Base-by-base conservation (phyloP, 2,797 vertebrate species). In the Protosalanx chinensis region DNA sequence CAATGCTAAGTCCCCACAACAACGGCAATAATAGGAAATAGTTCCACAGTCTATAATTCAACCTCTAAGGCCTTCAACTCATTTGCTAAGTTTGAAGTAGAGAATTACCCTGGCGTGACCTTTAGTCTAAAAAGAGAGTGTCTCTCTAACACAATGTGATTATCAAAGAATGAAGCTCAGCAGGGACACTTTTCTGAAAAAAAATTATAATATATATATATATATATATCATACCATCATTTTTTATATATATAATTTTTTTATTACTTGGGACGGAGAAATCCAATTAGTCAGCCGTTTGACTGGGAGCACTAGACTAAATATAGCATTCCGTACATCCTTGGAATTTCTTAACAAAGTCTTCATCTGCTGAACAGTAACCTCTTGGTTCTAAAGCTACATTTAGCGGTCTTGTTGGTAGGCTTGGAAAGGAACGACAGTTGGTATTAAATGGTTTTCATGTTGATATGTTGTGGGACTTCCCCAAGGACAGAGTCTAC, bases 401-500 rank as follows among this genome's bases (percentile, higher is more conserved):
- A 46, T 2, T 46, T 30, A 27, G 20, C n/a, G 64, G 33, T 32
- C 64, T 62, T 60, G 56, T 71, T 71, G 67, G 57, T 64, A 56
- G 72, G 71, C 65, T 58, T 12, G 41, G 69, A 32, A 65, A 20
- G 30, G 33, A 73, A 37, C 69, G 72, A 72, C 70, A 68, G 75
- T 64, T 68, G 70, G 69, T 67, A 78, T 81, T 77, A 77, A 85
- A 75, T 77, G 74, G 68, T 75, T 82, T 82, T 67, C 83, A 72
- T 77, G 61, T 64, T 64, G 32, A 67, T n/a, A 66, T 74, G 79
- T 82, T 78, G 73, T 84, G 81, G 75, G 57, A 63, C 75, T 29
- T 46, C 71, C 71, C 74, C 69, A 67, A 30, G 63, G 66, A 32
- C 64, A 78, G 69, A 77, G 65, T 71, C 64, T 69, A 77, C 35